These are phyloP conservation scores for Schrankia costaestrigalis DNA, from an alignment of 2,888 invertebrate genomes.

Conservation along the genomic window DNA sequence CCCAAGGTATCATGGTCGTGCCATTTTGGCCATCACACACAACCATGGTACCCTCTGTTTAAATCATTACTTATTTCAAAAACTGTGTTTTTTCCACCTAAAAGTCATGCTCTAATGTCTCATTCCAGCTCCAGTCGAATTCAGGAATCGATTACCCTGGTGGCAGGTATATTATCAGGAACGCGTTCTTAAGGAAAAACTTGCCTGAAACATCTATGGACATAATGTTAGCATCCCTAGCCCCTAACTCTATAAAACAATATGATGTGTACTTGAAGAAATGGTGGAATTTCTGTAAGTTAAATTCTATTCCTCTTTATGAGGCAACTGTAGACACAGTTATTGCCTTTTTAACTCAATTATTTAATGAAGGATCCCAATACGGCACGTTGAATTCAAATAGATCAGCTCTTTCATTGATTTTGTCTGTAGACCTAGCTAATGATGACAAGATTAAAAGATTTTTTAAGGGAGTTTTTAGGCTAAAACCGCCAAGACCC, in stretches of 20 bases:
- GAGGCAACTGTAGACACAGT: background rate
- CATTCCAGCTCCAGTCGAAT: background rate
- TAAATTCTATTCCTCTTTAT: background rate
- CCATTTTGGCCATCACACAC: conserved; percentile 6
- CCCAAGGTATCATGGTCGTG: conserved; percentile 2
- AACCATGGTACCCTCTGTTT: conserved; percentile 2
- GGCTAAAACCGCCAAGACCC: conserved; percentile 6
- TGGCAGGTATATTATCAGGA: background rate
- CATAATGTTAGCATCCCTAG: background rate
- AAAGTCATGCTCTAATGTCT: background rate
- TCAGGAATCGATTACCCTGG: too few relatives aligned
- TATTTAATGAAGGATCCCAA: conserved; percentile 3
- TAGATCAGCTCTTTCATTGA: conserved; percentile 1
- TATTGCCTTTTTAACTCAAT: background rate
- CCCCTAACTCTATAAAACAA: background rate
- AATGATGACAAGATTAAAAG: conserved; percentile 3
- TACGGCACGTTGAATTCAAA: conserved; percentile 2
- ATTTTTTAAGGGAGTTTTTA: conserved; percentile 7
- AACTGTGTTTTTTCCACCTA: background rate
- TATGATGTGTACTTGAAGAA: background rate
- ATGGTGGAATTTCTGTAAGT: background rate
- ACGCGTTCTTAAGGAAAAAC: background rate
- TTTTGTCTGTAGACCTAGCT: conserved; percentile 1
- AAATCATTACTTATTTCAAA: background rate
- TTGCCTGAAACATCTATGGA: background rate